A percentile compares a stretch with the other conserved stretches of the same genome.
Conservation (phyloP, 2,113 vertebrate genomes). For the Engraulis encrasicolus region DNA sequence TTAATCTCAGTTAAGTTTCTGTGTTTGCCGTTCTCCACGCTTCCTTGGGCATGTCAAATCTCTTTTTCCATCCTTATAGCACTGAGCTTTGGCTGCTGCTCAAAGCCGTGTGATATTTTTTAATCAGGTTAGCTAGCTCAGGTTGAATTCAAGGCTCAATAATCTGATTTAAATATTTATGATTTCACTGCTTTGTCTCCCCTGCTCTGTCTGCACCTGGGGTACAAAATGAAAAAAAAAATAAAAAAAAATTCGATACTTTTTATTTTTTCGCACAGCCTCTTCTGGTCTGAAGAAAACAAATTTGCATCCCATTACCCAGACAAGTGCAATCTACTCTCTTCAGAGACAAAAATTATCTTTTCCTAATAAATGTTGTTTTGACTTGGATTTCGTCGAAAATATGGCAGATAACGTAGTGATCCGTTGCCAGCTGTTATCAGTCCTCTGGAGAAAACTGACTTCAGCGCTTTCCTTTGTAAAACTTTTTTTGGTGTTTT, state of each 20-base stretch:
- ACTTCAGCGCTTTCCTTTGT: neutral
- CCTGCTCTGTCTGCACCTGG: neutral
- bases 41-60: neutral
- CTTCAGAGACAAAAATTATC: neutral
- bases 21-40: neutral
- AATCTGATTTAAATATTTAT: constrained; percentile 5
- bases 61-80: constrained; percentile 13
- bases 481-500: neutral
- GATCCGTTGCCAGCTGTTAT: neutral
- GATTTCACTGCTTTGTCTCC: neutral
- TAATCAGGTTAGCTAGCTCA: neutral
- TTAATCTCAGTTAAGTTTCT: neutral
- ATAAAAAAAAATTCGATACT: neutral
- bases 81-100: neutral
- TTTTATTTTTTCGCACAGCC: neutral
- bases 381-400: neutral
- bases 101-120: neutral
- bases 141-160: neutral
- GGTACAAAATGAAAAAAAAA: neutral
- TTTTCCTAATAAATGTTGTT: neutral
- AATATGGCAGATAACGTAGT: neutral
- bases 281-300: neutral
- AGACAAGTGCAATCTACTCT: neutral
- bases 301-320: constrained; percentile 10
- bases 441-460: neutral